Evolutionary conservation across 2,113 vertebrate species (phyloP).

Genomic region (Solea senegalensis): DNA sequence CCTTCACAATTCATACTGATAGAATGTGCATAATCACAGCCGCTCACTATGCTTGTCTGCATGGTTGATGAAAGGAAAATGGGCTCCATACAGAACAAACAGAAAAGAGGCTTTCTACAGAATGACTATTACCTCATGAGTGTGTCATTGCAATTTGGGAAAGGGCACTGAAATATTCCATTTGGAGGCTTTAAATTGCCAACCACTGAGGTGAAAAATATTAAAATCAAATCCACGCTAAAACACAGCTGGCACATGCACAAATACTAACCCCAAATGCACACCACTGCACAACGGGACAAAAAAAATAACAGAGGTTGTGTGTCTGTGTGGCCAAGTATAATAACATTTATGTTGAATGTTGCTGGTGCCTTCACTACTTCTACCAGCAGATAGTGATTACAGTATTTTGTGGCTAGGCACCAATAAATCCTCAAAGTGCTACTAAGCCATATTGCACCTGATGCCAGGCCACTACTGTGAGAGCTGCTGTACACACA

Average conservation of each 20-base stretch:
- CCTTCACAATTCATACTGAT: constrained; percentile 60
- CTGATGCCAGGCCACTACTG: constrained; percentile 66
- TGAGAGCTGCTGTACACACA: constrained; percentile 58
- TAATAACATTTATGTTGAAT: constrained; percentile 53
- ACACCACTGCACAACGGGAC: constrained; percentile 29
- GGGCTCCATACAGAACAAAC: constrained; percentile 59
- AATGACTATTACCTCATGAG: constrained; percentile 72
- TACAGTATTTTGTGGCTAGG: constrained; percentile 52
- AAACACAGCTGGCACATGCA: constrained; percentile 54
- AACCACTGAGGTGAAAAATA: constrained; percentile 73
- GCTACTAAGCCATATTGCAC: constrained; percentile 61
- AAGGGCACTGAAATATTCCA: constrained; percentile 72
- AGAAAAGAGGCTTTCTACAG: constrained; percentile 66
- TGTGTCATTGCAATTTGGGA: constrained; percentile 71
- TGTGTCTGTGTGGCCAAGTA: constrained; percentile 38
- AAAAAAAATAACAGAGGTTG: constrained; percentile 42
- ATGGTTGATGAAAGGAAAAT: constrained; percentile 70
- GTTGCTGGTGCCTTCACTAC: constrained; percentile 37
- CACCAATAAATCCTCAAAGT: constrained; percentile 63
- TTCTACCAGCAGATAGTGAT: constrained; percentile 41
- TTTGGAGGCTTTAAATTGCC: constrained; percentile 75
- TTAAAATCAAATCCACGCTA: constrained; percentile 65
- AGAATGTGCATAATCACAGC: constrained; percentile 58
- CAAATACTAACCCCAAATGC: constrained; percentile 38
- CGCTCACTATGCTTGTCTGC: constrained; percentile 57